Evolutionary conservation across 2,113 vertebrate genomes (phyloP).

Genomic region (Plectropomus leopardus): DNA sequence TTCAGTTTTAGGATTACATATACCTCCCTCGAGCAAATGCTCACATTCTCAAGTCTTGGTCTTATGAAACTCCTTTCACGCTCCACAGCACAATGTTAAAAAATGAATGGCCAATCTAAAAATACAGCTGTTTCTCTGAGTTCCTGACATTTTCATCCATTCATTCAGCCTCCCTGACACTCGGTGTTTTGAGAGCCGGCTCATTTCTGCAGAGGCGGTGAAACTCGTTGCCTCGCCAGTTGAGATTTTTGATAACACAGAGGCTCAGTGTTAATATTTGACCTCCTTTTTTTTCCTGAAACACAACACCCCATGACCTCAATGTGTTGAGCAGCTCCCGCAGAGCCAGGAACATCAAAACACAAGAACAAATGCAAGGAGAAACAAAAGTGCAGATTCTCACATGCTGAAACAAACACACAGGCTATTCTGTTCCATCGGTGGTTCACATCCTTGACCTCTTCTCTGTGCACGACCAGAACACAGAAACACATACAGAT

Average conservation of each 20-base stretch:
- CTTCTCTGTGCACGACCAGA: slow-evolving; percentile 28
- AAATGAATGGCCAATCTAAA: slow-evolving; percentile 68
- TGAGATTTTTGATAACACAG: slow-evolving; percentile 61
- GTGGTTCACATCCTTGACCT: slow-evolving; percentile 63
- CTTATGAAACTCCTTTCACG: slow-evolving; percentile 41
- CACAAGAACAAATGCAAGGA: slow-evolving; percentile 30
- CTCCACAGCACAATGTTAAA: slow-evolving; percentile 48
- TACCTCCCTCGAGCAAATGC: background rate
- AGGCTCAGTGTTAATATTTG: slow-evolving; percentile 68
- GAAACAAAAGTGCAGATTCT: slow-evolving; percentile 20
- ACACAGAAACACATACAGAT: slow-evolving; percentile 44
- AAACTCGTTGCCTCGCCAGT: slow-evolving; percentile 32
- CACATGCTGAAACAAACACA: slow-evolving; percentile 43
- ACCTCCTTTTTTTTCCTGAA: slow-evolving; percentile 67
- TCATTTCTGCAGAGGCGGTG: slow-evolving; percentile 27
- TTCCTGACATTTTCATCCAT: slow-evolving; percentile 27
- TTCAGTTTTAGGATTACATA: background rate
- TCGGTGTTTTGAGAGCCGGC: slow-evolving; percentile 24
- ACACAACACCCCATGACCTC: slow-evolving; percentile 69
- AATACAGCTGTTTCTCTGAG: slow-evolving; percentile 32
- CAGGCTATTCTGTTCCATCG: slow-evolving; percentile 26
- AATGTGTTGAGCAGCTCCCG: slow-evolving; percentile 56
- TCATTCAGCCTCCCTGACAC: slow-evolving; percentile 17
- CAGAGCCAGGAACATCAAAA: slow-evolving; percentile 52
- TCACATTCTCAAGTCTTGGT: background rate